Percentiles rank a stretch among this genome's conserved stretches.
These are phyloP conservation scores for Antennarius striatus DNA, from an alignment of 2,113 vertebrate genomes.

Conservation along the genomic window DNA sequence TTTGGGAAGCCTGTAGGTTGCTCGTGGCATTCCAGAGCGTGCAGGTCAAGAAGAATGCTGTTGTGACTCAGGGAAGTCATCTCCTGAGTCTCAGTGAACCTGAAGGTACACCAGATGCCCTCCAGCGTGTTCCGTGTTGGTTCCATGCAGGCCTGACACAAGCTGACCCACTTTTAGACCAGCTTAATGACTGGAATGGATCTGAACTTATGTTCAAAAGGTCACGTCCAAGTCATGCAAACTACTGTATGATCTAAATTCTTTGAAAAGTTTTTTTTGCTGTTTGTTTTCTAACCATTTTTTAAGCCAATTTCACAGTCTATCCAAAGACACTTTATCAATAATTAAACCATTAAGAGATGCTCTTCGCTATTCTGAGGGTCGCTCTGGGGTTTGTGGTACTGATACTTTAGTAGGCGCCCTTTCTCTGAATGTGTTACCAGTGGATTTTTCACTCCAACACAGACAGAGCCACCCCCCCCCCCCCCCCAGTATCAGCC, in stretches of 20 bases:
- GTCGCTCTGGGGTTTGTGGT: too few species aligned
- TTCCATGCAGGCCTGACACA: conserved; percentile 16
- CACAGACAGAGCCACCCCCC: background rate
- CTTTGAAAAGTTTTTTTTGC: too few species aligned
- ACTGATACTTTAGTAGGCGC: background rate
- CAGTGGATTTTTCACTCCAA: conserved; percentile 50
- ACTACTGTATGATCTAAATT: too few species aligned
- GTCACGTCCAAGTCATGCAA: too few species aligned
- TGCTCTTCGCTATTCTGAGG: too few species aligned
- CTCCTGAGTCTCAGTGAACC: conserved; percentile 23
- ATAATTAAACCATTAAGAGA: too few species aligned
- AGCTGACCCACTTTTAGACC: conserved; percentile 48
- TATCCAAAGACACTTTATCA: too few species aligned
- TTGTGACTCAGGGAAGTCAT: background rate
- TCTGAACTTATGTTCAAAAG: background rate
- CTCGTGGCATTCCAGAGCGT: too few species aligned
- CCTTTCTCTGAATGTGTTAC: background rate
- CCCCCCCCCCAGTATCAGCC: background rate
- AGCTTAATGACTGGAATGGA: conserved; percentile 49
- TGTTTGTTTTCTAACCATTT: too few species aligned
- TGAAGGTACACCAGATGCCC: conserved; percentile 15
- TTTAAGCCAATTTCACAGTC: too few species aligned
- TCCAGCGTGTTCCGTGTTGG: background rate
- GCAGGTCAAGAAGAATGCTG: conserved; percentile 1
- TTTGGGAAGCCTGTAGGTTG: too few species aligned